Base-by-base conservation (phyloP, 1,140 invertebrate species). In the Hylaeus anthracinus region DNA sequence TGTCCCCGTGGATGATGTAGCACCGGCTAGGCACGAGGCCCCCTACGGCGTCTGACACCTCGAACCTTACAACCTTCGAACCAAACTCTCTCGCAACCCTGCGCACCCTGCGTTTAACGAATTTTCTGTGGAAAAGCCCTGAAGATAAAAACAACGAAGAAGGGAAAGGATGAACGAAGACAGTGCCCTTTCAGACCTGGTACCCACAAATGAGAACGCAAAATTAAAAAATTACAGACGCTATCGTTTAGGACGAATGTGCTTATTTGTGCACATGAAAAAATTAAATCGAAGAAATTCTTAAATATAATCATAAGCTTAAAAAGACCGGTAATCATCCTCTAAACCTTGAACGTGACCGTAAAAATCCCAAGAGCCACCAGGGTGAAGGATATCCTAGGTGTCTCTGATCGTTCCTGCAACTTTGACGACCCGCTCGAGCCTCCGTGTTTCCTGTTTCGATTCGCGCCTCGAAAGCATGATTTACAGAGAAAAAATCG, bases 1-100 rank as follows among this genome's bases (percentile, higher is more conserved):
- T 93, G 92, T 92, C 92, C 91, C 89, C 89, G 90, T 81, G 88
- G 86, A 93, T 93, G 92, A 93, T 93, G 91, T 93, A 93, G 92
- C 91, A 93, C 92, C 91, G 84, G 82, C 90, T 87, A 90, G 88
- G 77, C 88, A 84, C 79, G 79, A 86, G 85, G 90, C 91, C 92
- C 92, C 92, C 92, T 93, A 92, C 84, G 88, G 91, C 86, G 91
- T 87, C 89, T 86, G 88, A 93, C 92, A 92, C 92, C 91, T 93
- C 89, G 88, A 91, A 92, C 92, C 92, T 91, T 89, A 85, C 87
- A 90, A 89, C 89, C 88, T 87, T 76, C 88, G 86, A 89, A 88
- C 83, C 79, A 86, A 79, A 83, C 76, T 82, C 64, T 84, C 75
- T 79, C 75, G 72, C 83, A 76, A 87, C 84, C 89, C 84, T 81